Evolutionary conservation across 2,113 vertebrate species (phyloP), one percentile per base, ranked within the genome.

Genomic region (Phalacrocorax carbo): DNA sequence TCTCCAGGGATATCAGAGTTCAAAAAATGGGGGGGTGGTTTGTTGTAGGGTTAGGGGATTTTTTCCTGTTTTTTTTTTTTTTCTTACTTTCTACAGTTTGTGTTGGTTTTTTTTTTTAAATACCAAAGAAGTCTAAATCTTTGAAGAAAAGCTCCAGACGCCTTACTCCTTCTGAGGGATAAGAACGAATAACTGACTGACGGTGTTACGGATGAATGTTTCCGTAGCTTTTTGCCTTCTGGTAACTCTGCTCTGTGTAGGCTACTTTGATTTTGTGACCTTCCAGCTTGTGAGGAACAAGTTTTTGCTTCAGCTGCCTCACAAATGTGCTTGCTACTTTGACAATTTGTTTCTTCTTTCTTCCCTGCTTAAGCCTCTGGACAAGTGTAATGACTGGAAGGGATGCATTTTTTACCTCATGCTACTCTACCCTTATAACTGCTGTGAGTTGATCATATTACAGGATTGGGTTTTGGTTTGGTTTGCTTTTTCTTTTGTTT

Each of bases 311-410:
- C 73, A 87, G 65, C 72, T 89, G 49, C 40, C 25, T 89, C 8
- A 6, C 68, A 34, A 94, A 61, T 22, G 30, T 93, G 54, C 84
- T 86, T 90, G 48, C 86, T 91, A 80, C 92, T 96, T 87, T 94
- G 61, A 92, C 79, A 65, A 32, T 42, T 72, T 62, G 17, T 94
- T 89, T 97, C 93, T 94, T 89, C 84, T 92, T 91, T 94, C 73
- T 87, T 91, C 26, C 94, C 81, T 93, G 89, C 94, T 76, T 94
- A 96, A 95, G 89, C 89, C 46, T 96, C 84, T 93, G 86, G 71
- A 94, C 83, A 90, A 82, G 58, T 86, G 23, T 61, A 90, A 86
- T 94, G 89, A 73, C 82, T 91, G 78, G 86, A 87, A 91, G 79
- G 62, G 54, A 95, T 2, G 4, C 32, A 9, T 65, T 76, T 72